A percentile compares a stretch with the other conserved stretches of the same genome.
Evolutionary conservation across 2,797 vertebrate genomes (phyloP).

Genomic region (Argya squamiceps): DNA sequence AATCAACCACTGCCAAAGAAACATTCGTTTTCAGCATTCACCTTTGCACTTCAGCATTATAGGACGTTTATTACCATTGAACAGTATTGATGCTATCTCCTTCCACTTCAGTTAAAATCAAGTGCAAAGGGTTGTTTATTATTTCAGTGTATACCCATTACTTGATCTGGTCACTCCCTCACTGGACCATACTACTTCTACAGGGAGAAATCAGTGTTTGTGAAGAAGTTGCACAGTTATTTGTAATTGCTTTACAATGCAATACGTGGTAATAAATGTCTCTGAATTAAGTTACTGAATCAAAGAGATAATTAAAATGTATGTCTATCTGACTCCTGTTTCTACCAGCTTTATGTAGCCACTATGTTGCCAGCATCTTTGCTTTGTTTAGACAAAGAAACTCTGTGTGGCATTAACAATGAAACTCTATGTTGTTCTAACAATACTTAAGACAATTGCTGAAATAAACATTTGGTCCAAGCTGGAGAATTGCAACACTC

Average conservation of each 20-base stretch:
- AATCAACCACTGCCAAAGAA: background rate
- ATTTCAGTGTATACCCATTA: slow-evolving; percentile 3
- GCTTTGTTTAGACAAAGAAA: slow-evolving; percentile 66
- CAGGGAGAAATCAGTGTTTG: slow-evolving; percentile 33
- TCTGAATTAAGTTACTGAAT: slow-evolving; percentile 68
- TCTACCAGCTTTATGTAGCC: slow-evolving; percentile 44
- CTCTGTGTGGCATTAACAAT: slow-evolving; percentile 59
- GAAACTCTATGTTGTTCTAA: slow-evolving; percentile 60
- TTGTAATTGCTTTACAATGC: slow-evolving; percentile 66
- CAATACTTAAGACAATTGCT: slow-evolving; percentile 21
- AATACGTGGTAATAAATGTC: slow-evolving; percentile 61
- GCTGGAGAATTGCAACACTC: background rate
- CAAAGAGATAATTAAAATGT: slow-evolving; percentile 72
- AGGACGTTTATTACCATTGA: background rate
- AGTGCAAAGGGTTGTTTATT: slow-evolving; percentile 8
- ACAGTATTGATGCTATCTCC: background rate
- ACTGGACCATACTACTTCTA: slow-evolving; percentile 24
- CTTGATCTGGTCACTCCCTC: slow-evolving; percentile 44
- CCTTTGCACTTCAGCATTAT: background rate
- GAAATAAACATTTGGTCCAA: slow-evolving; percentile 35
- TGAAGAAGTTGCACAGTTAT: slow-evolving; percentile 27
- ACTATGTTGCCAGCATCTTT: slow-evolving; percentile 15
- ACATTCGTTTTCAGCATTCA: background rate
- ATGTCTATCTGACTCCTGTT: slow-evolving; percentile 51
- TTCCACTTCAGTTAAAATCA: slow-evolving; percentile 9